Evolutionary conservation across 2,888 invertebrate genomes (phyloP).

Genomic region (Dasypogon diadema): DNA sequence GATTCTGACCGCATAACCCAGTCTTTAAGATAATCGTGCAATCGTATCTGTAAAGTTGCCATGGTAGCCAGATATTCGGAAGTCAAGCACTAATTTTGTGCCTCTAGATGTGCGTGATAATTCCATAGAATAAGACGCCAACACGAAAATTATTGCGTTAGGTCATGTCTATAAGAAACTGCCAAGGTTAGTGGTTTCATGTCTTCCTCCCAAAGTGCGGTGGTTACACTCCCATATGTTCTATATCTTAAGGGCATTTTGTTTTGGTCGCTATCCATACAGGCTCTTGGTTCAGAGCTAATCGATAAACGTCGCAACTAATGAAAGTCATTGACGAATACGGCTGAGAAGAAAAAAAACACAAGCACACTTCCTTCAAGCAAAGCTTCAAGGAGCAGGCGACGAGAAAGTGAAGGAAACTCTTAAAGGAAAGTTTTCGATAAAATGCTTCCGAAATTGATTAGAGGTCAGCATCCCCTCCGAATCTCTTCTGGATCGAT

Average conservation of each 20-base stretch:
- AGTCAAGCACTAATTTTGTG: conserved; percentile 6
- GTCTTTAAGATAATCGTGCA: conserved; percentile 69
- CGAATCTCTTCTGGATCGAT: conserved; percentile 37
- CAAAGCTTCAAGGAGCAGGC: not conserved
- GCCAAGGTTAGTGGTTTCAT: conserved; percentile 46
- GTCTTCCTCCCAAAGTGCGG: not conserved
- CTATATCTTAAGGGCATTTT: conserved; percentile 26
- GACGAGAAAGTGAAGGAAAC: conserved; percentile 23
- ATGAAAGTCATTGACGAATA: conserved; percentile 57
- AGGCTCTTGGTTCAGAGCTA: conserved; percentile 42
- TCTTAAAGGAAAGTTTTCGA: conserved; percentile 43
- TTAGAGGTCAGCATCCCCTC: conserved; percentile 43
- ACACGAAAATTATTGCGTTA: conserved; percentile 31
- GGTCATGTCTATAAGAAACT: conserved; percentile 27
- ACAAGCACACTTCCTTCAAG: conserved; percentile 28
- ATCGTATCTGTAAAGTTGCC: not conserved
- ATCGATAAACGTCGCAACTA: conserved; percentile 57
- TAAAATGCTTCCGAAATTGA: conserved; percentile 33
- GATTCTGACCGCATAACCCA: conserved; percentile 88
- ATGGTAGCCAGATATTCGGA: not conserved
- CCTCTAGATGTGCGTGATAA: conserved; percentile 39
- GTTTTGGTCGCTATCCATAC: conserved; percentile 14
- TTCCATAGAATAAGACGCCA: conserved; percentile 15
- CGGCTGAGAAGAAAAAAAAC: conserved; percentile 28
- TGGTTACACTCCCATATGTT: not conserved